These are phyloP conservation scores for Drosophila ezoana DNA, from an alignment of 2,888 invertebrate species.

Conservation along the genomic window DNA sequence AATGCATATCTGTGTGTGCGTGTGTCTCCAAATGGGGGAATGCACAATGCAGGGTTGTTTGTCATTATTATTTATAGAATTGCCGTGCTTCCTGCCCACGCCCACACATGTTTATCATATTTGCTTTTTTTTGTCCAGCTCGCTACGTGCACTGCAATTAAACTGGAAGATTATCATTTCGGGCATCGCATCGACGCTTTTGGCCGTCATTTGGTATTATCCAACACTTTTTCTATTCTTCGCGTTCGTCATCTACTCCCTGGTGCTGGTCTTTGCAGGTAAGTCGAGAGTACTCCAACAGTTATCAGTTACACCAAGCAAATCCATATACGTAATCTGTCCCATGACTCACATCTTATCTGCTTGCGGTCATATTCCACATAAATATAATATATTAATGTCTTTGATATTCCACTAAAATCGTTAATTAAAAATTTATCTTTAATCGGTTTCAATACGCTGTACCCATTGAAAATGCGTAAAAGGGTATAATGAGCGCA, in stretches of 20 bases:
- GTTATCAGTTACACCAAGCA: conserved; percentile 22
- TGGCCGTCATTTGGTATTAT: conserved; percentile 84
- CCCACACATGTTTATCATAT: not conserved
- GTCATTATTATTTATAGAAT: conserved; percentile 53
- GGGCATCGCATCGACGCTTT: conserved; percentile 75
- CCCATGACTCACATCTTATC: conserved; percentile 47
- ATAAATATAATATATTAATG: not conserved
- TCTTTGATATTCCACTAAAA: conserved; percentile 9
- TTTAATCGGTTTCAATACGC: not conserved
- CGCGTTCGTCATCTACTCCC: conserved; percentile 83
- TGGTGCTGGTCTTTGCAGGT: conserved; percentile 83
- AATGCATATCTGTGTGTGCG: not conserved
- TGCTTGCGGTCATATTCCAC: not conserved
- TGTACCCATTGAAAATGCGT: no score
- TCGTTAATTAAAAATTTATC: conserved; percentile 63
- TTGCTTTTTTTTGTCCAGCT: conserved; percentile 27
- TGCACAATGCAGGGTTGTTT: conserved; percentile 14
- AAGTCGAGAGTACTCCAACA: conserved; percentile 45
- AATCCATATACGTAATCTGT: conserved; percentile 24
- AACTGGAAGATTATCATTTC: conserved; percentile 82
- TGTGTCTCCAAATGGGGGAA: conserved; percentile 7
- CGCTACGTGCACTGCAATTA: conserved; percentile 78
- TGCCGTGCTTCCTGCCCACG: conserved; percentile 3
- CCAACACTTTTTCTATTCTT: conserved; percentile 84
- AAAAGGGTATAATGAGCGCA: no score